phyloP scores from a whole-genome alignment of 2,888 invertebrate genomes.

The Limulus polyphemus region DNA sequence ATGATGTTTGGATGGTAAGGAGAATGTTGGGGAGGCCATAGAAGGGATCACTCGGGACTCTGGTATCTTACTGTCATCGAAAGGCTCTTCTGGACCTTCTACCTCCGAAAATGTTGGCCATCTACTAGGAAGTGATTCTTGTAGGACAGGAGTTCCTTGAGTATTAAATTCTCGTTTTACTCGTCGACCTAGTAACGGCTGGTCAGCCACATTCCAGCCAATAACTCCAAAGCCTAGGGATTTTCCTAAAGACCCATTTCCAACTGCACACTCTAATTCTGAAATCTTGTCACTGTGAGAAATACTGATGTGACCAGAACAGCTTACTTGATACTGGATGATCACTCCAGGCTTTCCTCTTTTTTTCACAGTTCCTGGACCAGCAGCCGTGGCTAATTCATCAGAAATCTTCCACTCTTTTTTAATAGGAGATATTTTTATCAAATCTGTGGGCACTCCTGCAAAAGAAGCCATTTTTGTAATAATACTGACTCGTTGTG shows the following conservation, averaged over 20 bases:
- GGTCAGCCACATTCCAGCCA: slow-evolving; percentile 54
- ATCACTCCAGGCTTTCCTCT: slow-evolving; percentile 16
- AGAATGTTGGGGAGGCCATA: slow-evolving; percentile 34
- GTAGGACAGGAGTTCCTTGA: slow-evolving; percentile 30
- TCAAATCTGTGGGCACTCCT: slow-evolving; percentile 10
- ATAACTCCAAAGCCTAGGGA: slow-evolving; percentile 54
- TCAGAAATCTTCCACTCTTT: slow-evolving; percentile 19
- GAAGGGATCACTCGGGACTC: slow-evolving; percentile 33
- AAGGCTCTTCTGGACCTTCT: slow-evolving; percentile 26
- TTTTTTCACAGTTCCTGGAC: slow-evolving; percentile 24
- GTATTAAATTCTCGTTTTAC: slow-evolving; percentile 18
- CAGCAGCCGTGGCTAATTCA: slow-evolving; percentile 24
- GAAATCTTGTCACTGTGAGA: slow-evolving; percentile 53
- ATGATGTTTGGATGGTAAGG: slow-evolving; percentile 12
- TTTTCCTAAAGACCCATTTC: slow-evolving; percentile 57
- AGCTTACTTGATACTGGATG: slow-evolving; percentile 48
- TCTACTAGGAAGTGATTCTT: slow-evolving; percentile 30
- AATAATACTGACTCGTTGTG: slow-evolving; percentile 44
- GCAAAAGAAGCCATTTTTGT: slow-evolving; percentile 24
- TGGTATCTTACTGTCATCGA: slow-evolving; percentile 29
- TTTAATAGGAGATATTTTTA: slow-evolving; percentile 17
- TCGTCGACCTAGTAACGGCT: slow-evolving; percentile 31
- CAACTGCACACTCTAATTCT: slow-evolving; percentile 53
- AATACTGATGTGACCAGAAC: slow-evolving; percentile 56
- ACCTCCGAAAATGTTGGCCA: slow-evolving; percentile 26